Percentiles rank a stretch among this genome's conserved stretches.
Evolutionary conservation across 2,797 vertebrate species (phyloP).

Genomic region (Etheostoma nigrum): DNA sequence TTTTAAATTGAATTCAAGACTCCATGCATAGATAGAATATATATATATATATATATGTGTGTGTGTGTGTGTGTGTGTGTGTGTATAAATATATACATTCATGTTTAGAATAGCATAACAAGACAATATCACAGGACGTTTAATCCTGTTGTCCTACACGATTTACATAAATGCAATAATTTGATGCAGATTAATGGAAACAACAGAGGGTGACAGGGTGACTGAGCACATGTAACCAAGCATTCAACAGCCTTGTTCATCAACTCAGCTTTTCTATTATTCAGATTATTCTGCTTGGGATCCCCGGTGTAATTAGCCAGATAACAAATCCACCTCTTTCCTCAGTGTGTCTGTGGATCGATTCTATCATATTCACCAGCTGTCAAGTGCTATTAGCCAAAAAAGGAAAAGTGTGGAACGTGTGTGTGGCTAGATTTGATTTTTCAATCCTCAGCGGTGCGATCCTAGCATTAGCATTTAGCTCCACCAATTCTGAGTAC

Average conservation of each 20-base stretch:
- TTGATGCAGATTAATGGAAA: constrained; percentile 50
- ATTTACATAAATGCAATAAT: constrained; percentile 58
- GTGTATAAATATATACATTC: neutral
- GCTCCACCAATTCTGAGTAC: too few species aligned
- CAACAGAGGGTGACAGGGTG: constrained; percentile 24
- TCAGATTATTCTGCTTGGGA: constrained; percentile 69
- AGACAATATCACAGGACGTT: constrained; percentile 36
- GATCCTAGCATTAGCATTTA: neutral
- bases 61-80: too few species aligned
- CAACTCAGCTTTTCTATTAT: constrained; percentile 65
- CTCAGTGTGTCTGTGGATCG: constrained; percentile 29
- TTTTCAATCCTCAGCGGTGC: constrained; percentile 11
- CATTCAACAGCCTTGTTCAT: constrained; percentile 63
- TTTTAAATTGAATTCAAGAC: constrained; percentile 1
- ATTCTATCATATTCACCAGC: constrained; percentile 34
- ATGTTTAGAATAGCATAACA: constrained; percentile 16
- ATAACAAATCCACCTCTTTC: constrained; percentile 63
- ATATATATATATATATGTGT: too few species aligned
- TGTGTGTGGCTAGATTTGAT: constrained; percentile 7
- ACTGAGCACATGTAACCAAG: constrained; percentile 40
- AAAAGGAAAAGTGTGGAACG: constrained; percentile 16
- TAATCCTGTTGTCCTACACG: constrained; percentile 57
- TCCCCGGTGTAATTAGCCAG: constrained; percentile 68
- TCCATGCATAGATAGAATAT: neutral
- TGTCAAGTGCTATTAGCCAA: constrained; percentile 42